Evolutionary conservation across 2,797 vertebrate species (phyloP), one percentile per base, ranked within the genome.

Genomic region (Pipistrellus kuhlii): DNA sequence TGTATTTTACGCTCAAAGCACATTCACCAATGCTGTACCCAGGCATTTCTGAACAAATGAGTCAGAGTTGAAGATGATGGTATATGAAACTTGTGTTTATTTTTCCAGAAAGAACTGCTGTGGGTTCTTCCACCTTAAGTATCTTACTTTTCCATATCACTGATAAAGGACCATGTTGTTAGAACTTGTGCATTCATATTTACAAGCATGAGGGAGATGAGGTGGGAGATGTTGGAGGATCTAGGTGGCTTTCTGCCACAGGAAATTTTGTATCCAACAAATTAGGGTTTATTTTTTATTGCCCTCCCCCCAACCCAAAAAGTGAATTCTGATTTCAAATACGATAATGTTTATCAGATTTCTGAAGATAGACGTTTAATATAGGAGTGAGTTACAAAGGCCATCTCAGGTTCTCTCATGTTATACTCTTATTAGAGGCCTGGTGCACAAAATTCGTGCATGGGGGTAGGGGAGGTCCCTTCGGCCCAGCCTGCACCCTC

Each of bases 221-320:
- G 69, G 27, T 0, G 9, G 51, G 86, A 64, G 78, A 41, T 30
- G 6, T 25, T 87, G 3, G 15, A 81, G 21, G 44, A 48, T 48
- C 38, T 68, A 46, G 18, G 20, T 8, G 76, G 46, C 30, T 38
- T 48, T 83, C n/a, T 23, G 8, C 76, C 6, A 21, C 14, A 53
- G 17, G 38, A 8, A 48, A 85, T 91, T 88, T 38, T 32, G 15
- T 32, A 32, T 7, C 12, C 44, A 57, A 35, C 35, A 82, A 53
- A 69, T 46, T 15, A 55, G 15, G n/a, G 66, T 72, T 94, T 9
- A 55, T 90, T 88, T 85, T n/a, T 86, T 86, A 83, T 9, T 90
- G 20, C 2, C 3, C 14, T 21, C 1, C 0, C 1, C 1, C 0
- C 1, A 4, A 0, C 0, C 1, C 2, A 55, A 27, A 62, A 76